Conservation (phyloP, 2,113 vertebrate species). For the Pangasianodon hypophthalmus region DNA sequence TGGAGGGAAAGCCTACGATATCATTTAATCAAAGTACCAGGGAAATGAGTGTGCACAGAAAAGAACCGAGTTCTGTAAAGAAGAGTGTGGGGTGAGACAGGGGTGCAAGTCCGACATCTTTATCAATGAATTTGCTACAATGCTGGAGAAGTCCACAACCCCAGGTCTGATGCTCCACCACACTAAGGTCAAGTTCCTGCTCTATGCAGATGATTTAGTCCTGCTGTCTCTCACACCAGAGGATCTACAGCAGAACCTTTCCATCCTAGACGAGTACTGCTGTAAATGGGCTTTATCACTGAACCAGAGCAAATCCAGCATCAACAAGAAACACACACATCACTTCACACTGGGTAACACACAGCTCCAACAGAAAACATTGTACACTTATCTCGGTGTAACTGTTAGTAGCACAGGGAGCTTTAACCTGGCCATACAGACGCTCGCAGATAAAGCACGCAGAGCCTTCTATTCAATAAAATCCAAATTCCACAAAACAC, state of each 20-base stretch:
- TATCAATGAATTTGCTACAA: not conserved
- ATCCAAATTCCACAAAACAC: not conserved
- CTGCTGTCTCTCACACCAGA: not conserved
- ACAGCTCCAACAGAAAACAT: no score
- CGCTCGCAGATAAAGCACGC: not conserved
- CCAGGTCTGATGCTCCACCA: not conserved
- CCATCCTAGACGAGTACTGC: not conserved
- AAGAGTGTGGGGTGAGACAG: not conserved
- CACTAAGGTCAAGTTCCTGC: not conserved
- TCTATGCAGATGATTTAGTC: not conserved
- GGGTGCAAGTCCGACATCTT: not conserved
- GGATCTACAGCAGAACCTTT: not conserved
- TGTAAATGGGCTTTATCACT: not conserved
- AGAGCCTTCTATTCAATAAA: not conserved
- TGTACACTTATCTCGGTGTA: no score
- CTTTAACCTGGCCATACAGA: not conserved
- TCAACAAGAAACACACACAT: not conserved
- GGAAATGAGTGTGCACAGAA: no score
- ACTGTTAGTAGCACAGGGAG: not conserved
- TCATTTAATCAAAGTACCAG: no score
- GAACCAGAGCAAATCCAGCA: not conserved
- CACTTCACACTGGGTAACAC: no score
- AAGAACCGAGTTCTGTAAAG: no score
- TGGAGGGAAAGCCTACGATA: no score
- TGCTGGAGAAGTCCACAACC: not conserved